These are phyloP conservation scores for Drosophila sp. DNA, from an alignment of 1,140 invertebrate genomes.

Conservation along the genomic window DNA sequence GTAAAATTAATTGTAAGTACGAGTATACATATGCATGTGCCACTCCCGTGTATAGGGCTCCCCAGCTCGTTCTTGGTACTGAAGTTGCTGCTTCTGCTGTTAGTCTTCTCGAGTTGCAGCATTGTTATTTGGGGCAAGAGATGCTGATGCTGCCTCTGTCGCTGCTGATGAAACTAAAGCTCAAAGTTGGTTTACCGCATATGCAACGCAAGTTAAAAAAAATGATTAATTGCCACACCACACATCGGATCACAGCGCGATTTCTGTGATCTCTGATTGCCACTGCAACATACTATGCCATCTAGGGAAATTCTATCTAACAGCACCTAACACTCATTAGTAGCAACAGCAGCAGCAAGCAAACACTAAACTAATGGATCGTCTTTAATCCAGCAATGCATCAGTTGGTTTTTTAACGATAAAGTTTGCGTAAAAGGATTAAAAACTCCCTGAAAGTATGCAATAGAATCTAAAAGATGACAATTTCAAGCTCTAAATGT, in stretches of 20 bases:
- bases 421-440: too few species aligned
- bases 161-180: background rate
- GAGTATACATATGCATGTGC: background rate
- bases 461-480: background rate
- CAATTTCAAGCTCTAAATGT: too few species aligned
- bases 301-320: too few species aligned
- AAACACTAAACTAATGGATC: background rate
- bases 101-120: background rate
- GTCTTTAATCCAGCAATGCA: too few species aligned
- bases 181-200: background rate
- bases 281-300: too few species aligned
- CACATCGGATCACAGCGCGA: background rate
- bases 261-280: background rate
- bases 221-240: background rate
- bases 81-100: background rate
- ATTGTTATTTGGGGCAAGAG: background rate
- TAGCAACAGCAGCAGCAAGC: too few species aligned
- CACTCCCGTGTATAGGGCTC: background rate
- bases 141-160: background rate
- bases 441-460: background rate
- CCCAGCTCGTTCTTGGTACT: background rate
- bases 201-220: background rate
- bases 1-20: slow-evolving; percentile 63
- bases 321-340: too few species aligned
- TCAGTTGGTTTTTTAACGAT: too few species aligned